Conservation (phyloP, 2,888 invertebrate genomes). For the Drosophila picticornis region DNA sequence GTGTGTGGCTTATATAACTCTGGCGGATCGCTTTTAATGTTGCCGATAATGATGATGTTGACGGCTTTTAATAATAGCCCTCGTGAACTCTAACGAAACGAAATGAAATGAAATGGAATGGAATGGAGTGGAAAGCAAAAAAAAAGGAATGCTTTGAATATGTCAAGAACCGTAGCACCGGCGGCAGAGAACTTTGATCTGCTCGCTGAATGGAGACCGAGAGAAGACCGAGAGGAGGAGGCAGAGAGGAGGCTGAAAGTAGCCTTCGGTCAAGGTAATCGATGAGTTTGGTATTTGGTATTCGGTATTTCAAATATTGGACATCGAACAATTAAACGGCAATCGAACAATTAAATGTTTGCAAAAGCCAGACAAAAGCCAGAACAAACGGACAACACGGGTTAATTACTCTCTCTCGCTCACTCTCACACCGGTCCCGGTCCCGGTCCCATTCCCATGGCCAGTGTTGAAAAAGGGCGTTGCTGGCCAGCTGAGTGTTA, state of each 20-base stretch:
- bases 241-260: conserved; percentile 5
- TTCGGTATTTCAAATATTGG: conserved; percentile 73
- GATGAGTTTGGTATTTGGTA: conserved; percentile 21
- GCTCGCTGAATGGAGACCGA: not conserved
- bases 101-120: not conserved
- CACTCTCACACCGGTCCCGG: conserved; percentile 29
- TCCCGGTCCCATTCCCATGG: conserved; percentile 16
- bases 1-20: conserved; percentile 56
- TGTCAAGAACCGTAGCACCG: conserved; percentile 74
- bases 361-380: conserved; percentile 54
- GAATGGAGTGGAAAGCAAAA: not conserved
- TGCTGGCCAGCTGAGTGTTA: conserved; percentile 32
- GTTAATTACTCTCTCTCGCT: conserved; percentile 69
- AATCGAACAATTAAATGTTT: conserved; percentile 81
- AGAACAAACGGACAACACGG: conserved; percentile 64
- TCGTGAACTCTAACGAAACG: conserved; percentile 30
- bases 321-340: conserved; percentile 66
- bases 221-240: not conserved
- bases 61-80: conserved; percentile 68
- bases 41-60: conserved; percentile 42
- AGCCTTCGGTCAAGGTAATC: conserved; percentile 29
- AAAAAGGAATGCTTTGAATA: conserved; percentile 69
- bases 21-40: conserved; percentile 44
- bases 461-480: conserved; percentile 68
- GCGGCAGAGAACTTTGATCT: conserved; percentile 72